Percentiles rank a stretch among this genome's conserved stretches.
Evolutionary conservation across 2,113 vertebrate species (phyloP).

Genomic region (Acanthochromis polyacanthus): DNA sequence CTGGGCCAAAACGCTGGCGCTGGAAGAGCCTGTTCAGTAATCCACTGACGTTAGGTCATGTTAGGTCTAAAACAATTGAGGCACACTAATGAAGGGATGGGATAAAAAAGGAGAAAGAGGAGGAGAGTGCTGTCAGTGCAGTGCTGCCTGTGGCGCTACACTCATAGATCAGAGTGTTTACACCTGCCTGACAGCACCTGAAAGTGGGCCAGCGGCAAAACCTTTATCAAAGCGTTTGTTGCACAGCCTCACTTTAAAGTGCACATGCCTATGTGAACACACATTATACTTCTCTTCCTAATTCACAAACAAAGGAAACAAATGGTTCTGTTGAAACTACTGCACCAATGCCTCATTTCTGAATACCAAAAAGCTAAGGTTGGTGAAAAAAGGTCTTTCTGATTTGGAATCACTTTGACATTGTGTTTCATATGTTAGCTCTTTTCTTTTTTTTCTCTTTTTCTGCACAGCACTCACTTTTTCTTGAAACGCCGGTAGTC

Average conservation of each 20-base stretch:
- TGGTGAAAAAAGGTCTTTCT: not conserved
- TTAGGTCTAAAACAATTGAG: slow-evolving; percentile 16
- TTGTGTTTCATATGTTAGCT: not conserved
- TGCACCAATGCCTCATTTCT: not conserved
- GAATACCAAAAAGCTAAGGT: not conserved
- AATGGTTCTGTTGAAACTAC: not conserved
- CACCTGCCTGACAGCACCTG: slow-evolving; percentile 53
- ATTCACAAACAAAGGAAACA: slow-evolving; percentile 10
- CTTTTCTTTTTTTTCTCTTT: not conserved
- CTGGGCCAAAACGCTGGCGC: not conserved
- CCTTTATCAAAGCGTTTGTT: slow-evolving; percentile 43
- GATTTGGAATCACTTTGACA: not conserved
- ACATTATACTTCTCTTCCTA: not conserved
- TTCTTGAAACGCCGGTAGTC: not conserved
- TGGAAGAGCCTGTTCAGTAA: not conserved
- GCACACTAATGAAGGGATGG: not conserved
- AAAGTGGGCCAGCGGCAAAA: slow-evolving; percentile 46
- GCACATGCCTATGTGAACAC: not conserved
- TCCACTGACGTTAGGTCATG: not conserved
- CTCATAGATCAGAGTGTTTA: slow-evolving; percentile 57
- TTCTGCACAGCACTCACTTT: not conserved
- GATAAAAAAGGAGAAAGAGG: not conserved
- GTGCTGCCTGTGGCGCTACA: slow-evolving; percentile 14
- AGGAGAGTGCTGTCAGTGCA: slow-evolving; percentile 3
- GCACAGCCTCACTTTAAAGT: slow-evolving; percentile 23